These are phyloP conservation scores for Heliconius hortense DNA, from an alignment of 2,888 invertebrate species.

Conservation along the genomic window DNA sequence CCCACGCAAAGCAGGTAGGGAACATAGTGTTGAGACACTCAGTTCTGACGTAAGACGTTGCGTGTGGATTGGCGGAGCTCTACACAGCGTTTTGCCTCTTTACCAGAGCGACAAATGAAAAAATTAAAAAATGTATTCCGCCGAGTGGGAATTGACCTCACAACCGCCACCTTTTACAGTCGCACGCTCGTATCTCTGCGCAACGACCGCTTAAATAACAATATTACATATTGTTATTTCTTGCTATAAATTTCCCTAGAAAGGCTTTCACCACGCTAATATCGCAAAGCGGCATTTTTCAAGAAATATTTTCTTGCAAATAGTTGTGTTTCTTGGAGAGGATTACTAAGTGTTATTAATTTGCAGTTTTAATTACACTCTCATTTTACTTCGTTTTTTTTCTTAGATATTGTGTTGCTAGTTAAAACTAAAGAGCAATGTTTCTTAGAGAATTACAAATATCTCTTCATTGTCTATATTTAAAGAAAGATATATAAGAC, in stretches of 20 bases:
- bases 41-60: no score
- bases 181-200: neutral
- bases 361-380: conserved; percentile 7
- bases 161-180: no score
- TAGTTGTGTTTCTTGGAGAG: conserved; percentile 4
- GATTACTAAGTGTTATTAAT: conserved; percentile 14
- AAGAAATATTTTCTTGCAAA: conserved; percentile 3
- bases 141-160: no score
- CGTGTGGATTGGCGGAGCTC: no score
- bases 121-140: no score
- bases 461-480: neutral
- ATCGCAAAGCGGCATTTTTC: neutral
- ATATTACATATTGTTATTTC: neutral
- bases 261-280: neutral
- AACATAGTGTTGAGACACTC: no score
- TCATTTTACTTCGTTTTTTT: neutral
- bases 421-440: neutral
- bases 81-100: no score
- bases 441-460: neutral
- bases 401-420: neutral
- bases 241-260: neutral
- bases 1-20: no score
- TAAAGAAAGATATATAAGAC: neutral
- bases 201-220: neutral
- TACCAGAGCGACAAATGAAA: no score